Evolutionary conservation across 2,888 invertebrate genomes (phyloP).

Genomic region (Lumbricus terrestris): DNA sequence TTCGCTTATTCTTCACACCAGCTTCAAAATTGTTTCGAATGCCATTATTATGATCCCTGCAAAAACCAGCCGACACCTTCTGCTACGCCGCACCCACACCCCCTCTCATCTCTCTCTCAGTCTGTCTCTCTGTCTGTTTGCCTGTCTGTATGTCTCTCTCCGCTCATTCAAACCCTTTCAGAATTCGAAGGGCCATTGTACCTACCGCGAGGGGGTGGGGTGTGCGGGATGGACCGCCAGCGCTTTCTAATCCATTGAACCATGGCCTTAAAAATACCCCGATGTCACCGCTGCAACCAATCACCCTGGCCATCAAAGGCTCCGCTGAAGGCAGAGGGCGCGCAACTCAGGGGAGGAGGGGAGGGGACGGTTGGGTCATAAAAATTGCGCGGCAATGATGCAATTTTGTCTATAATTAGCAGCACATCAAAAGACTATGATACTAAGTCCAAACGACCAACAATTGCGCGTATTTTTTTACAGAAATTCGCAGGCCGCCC

Average conservation of each 20-base stretch:
- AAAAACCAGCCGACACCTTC: not conserved
- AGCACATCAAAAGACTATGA: not conserved
- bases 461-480: not conserved
- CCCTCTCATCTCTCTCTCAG: not conserved
- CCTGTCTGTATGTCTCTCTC: too few species aligned
- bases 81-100: not conserved
- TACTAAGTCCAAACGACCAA: not conserved
- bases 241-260: not conserved
- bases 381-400: not conserved
- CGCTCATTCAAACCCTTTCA: not conserved
- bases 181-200: not conserved
- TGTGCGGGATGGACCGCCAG: too few species aligned
- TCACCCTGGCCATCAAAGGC: not conserved
- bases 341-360: too few species aligned
- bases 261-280: constrained; percentile 12
- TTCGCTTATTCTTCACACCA: not conserved
- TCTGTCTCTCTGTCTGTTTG: too few species aligned
- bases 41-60: too few species aligned
- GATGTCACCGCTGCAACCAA: not conserved
- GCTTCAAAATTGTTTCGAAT: not conserved
- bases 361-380: too few species aligned
- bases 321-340: not conserved
- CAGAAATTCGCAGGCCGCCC: not conserved
- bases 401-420: not conserved
- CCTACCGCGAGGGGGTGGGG: too few species aligned